Conservation (phyloP, 2,888 invertebrate species). For the Drosophila affinis region DNA sequence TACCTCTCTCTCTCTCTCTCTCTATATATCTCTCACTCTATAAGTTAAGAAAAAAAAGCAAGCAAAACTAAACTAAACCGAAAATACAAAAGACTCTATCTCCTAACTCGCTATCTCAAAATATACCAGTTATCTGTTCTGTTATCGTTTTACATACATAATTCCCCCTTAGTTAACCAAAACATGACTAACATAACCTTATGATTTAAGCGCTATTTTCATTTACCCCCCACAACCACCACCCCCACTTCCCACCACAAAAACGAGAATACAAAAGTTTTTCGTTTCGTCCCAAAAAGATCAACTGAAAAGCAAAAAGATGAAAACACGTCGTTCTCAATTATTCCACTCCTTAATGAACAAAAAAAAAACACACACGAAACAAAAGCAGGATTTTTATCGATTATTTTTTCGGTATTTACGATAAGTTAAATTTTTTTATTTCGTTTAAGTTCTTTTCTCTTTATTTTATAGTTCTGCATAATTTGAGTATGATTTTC, state of each 20-base stretch:
- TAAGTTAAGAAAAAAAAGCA: slow-evolving; percentile 52
- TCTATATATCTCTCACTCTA: slow-evolving; percentile 38
- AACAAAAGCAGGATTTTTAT: slow-evolving; percentile 60
- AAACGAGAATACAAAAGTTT: slow-evolving; percentile 57
- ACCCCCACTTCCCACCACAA: slow-evolving; percentile 20
- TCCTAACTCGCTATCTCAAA: slow-evolving; percentile 74
- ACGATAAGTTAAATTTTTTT: slow-evolving; percentile 14
- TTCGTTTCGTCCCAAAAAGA: slow-evolving; percentile 51
- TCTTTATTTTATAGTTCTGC: slow-evolving; percentile 26
- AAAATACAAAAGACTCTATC: slow-evolving; percentile 60
- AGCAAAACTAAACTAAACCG: slow-evolving; percentile 51
- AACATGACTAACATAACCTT: slow-evolving; percentile 72
- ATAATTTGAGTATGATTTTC: slow-evolving; percentile 21
- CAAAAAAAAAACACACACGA: slow-evolving; percentile 52
- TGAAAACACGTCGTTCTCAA: slow-evolving; percentile 56
- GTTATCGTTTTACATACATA: slow-evolving; percentile 37
- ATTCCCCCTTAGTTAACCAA: slow-evolving; percentile 58
- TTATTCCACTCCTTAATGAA: slow-evolving; percentile 20
- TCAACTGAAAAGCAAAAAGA: slow-evolving; percentile 51
- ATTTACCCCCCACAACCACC: slow-evolving; percentile 18
- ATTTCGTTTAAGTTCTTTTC: slow-evolving; percentile 7
- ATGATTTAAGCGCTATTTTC: slow-evolving; percentile 52
- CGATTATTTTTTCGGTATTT: slow-evolving; percentile 51
- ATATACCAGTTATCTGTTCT: slow-evolving; percentile 60
- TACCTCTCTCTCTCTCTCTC: slow-evolving; percentile 51